Evolutionary conservation across 1,140 invertebrate genomes (phyloP).

Genomic region (Doryteuthis pealeii): DNA sequence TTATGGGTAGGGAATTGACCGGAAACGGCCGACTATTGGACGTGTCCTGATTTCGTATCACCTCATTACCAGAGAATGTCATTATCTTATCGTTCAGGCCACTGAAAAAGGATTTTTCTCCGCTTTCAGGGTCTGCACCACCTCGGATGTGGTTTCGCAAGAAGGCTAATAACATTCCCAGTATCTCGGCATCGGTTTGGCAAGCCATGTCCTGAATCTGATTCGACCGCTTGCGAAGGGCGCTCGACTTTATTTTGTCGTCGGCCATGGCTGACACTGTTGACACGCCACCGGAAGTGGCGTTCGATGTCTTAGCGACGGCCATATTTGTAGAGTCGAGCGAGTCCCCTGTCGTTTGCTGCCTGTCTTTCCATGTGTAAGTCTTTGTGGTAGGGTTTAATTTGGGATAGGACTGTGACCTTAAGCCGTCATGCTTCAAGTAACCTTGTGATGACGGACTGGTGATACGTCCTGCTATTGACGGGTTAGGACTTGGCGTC

Average conservation of each 20-base stretch:
- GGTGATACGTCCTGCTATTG: not conserved
- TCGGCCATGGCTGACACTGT: not conserved
- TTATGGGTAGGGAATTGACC: not conserved
- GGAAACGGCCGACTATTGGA: not conserved
- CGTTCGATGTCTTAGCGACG: not conserved
- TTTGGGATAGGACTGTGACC: not conserved
- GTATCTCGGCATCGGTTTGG: not conserved
- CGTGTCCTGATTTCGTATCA: not conserved
- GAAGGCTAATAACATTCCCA: constrained; percentile 4
- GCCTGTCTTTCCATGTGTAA: not conserved
- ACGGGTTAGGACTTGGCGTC: not conserved
- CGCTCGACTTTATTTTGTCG: not conserved
- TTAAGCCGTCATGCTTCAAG: not conserved
- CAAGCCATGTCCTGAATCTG: not conserved
- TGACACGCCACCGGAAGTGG: not conserved
- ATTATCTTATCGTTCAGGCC: not conserved
- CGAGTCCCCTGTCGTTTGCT: not conserved
- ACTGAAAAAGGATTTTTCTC: not conserved
- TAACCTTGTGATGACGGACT: not conserved
- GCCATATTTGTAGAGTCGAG: not conserved
- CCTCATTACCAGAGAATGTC: not conserved
- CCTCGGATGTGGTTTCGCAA: not conserved
- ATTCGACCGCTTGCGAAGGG: not conserved
- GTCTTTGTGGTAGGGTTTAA: not conserved
- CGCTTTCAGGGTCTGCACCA: not conserved